A percentile compares a stretch with the other conserved stretches of the same genome.
Conservation (phyloP, 2,113 vertebrate species). For the Perca fluviatilis region DNA sequence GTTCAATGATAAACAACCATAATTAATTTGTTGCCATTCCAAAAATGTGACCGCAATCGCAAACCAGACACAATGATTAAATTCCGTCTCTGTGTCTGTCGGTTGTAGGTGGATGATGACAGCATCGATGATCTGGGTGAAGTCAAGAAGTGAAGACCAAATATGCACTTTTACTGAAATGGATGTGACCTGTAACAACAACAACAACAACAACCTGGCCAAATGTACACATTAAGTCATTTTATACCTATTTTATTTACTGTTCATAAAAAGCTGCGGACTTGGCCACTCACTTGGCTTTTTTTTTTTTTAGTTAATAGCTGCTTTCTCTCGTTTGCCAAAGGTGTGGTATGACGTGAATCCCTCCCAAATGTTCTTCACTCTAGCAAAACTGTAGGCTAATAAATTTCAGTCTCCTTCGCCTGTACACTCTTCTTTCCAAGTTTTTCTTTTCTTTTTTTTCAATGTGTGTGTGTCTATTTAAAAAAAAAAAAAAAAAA, state of each 20-base stretch:
- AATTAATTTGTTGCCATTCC: no score
- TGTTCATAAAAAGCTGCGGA: constrained; percentile 89
- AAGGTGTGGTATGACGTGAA: constrained; percentile 89
- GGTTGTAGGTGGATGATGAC: constrained; percentile 94
- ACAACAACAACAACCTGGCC: constrained; percentile 86
- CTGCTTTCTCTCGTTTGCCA: constrained; percentile 93
- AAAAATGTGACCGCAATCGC: no score
- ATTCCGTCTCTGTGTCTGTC: background rate
- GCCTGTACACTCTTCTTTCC: constrained; percentile 50
- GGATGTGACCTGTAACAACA: constrained; percentile 85
- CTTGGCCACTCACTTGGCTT: constrained; percentile 85
- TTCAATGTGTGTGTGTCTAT: background rate
- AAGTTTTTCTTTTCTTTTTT: background rate
- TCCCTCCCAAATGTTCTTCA: constrained; percentile 87
- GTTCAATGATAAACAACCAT: background rate
- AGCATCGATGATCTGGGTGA: constrained; percentile 99
- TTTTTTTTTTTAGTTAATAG: constrained; percentile 84
- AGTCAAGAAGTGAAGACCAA: constrained; percentile 96
- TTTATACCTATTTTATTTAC: constrained; percentile 89
- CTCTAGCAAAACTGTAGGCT: constrained; percentile 88
- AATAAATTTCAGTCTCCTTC: constrained; percentile 91
- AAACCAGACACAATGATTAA: background rate
- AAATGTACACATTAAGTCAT: constrained; percentile 89
- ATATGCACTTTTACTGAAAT: constrained; percentile 89
- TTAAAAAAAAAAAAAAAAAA: no score